Evolutionary conservation across 2,113 vertebrate species (phyloP).

Genomic region (Nestor notabilis): DNA sequence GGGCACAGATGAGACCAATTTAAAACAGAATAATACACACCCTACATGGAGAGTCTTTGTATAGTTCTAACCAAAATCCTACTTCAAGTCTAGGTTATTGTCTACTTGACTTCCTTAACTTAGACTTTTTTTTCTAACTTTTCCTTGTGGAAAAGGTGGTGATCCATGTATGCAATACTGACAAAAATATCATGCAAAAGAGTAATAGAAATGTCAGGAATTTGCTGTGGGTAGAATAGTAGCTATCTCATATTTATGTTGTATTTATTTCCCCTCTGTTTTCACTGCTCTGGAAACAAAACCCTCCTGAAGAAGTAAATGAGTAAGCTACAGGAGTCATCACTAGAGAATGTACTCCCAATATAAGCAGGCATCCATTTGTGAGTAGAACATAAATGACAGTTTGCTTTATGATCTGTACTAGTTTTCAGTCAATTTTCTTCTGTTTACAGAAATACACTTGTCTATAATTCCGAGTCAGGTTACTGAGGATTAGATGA

Average conservation of each 20-base stretch:
- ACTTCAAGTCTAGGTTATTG: neutral
- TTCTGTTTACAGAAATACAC: neutral
- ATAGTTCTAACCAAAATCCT: neutral
- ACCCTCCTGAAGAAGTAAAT: neutral
- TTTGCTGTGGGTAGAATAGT: neutral
- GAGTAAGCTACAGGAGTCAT: neutral
- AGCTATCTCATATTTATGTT: neutral
- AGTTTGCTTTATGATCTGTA: neutral
- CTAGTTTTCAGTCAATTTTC: neutral
- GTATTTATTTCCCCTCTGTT: neutral
- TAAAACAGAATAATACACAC: neutral
- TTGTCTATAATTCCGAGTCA: neutral
- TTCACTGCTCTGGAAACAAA: neutral
- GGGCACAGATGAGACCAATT: neutral
- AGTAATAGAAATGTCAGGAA: neutral
- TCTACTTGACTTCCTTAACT: neutral
- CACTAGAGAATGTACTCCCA: neutral
- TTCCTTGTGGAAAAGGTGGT: neutral
- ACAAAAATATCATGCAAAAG: neutral
- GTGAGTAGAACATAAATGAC: neutral
- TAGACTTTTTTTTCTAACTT: neutral
- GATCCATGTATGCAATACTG: neutral
- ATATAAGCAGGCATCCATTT: neutral
- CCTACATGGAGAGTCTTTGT: rapidly evolving
- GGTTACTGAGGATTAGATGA: neutral